Evolutionary conservation across 2,113 vertebrate genomes (phyloP).

Genomic region (Monopterus albus): DNA sequence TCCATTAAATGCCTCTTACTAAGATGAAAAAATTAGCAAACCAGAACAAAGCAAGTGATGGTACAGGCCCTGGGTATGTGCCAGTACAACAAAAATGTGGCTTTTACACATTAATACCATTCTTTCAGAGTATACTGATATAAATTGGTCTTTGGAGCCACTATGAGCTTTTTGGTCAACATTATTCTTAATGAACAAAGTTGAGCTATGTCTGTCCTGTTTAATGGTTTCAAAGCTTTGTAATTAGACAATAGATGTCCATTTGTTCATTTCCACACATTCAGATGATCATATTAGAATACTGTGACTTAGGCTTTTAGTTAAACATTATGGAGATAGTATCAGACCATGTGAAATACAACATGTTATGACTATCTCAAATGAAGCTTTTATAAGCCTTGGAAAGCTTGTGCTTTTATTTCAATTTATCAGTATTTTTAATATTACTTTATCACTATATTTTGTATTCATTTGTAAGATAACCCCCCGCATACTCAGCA

Average conservation of each 20-base stretch:
- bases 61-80: neutral
- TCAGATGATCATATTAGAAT: neutral
- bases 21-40: slow-evolving; percentile 47
- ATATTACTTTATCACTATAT: neutral
- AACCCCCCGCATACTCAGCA: neutral
- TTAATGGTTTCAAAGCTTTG: slow-evolving; percentile 3
- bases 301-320: slow-evolving; percentile 25
- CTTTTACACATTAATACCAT: slow-evolving; percentile 31
- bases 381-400: neutral
- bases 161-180: neutral
- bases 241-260: neutral
- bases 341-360: neutral
- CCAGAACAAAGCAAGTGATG: neutral
- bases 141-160: neutral
- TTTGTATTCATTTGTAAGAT: neutral
- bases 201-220: neutral
- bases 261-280: slow-evolving; percentile 29
- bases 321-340: neutral
- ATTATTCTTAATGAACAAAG: slow-evolving; percentile 11
- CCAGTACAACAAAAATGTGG: slow-evolving; percentile 21
- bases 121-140: slow-evolving; percentile 5
- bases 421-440: neutral
- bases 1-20: slow-evolving; percentile 48
- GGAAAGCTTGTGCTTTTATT: neutral
- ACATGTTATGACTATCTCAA: neutral